Evolutionary conservation across 1,140 invertebrate species (phyloP).

Genomic region (Platyura marginata): DNA sequence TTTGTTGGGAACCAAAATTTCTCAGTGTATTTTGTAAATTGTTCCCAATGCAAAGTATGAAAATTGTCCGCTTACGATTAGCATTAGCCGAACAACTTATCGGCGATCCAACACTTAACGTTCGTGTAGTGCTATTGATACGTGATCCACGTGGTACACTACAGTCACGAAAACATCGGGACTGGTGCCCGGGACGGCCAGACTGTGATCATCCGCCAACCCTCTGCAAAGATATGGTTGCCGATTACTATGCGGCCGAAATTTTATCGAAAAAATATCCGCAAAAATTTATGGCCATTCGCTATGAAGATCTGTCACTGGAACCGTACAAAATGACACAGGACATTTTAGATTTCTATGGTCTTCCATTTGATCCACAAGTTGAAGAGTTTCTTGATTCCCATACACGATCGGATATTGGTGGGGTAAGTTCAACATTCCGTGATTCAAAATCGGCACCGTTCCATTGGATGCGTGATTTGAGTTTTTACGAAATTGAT

Average conservation of each 20-base stretch:
- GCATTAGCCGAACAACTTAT: slow-evolving; percentile 49
- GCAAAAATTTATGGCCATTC: slow-evolving; percentile 49
- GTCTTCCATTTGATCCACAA: slow-evolving; percentile 44
- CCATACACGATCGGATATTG: slow-evolving; percentile 59
- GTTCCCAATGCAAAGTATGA: slow-evolving; percentile 78
- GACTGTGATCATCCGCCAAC: slow-evolving; percentile 60
- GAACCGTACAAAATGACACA: slow-evolving; percentile 49
- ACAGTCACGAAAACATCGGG: slow-evolving; percentile 64
- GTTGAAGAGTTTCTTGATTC: slow-evolving; percentile 57
- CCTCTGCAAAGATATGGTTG: slow-evolving; percentile 64
- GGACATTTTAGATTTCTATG: slow-evolving; percentile 58
- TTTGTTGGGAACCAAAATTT: slow-evolving; percentile 60
- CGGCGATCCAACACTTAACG: slow-evolving; percentile 49
- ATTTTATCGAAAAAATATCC: slow-evolving; percentile 47
- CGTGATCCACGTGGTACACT: slow-evolving; percentile 71
- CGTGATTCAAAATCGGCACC: slow-evolving; percentile 63
- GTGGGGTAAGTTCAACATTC: slow-evolving; percentile 66
- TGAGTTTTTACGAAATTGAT: slow-evolving; percentile 31
- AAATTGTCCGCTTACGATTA: slow-evolving; percentile 59
- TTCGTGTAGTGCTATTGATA: slow-evolving; percentile 58
- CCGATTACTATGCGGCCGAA: slow-evolving; percentile 59
- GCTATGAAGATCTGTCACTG: slow-evolving; percentile 71
- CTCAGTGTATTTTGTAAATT: slow-evolving; percentile 57
- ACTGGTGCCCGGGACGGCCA: slow-evolving; percentile 65
- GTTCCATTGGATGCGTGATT: slow-evolving; percentile 64